Conservation (phyloP, 1,140 invertebrate genomes). For the Melitaea cinxia region DNA sequence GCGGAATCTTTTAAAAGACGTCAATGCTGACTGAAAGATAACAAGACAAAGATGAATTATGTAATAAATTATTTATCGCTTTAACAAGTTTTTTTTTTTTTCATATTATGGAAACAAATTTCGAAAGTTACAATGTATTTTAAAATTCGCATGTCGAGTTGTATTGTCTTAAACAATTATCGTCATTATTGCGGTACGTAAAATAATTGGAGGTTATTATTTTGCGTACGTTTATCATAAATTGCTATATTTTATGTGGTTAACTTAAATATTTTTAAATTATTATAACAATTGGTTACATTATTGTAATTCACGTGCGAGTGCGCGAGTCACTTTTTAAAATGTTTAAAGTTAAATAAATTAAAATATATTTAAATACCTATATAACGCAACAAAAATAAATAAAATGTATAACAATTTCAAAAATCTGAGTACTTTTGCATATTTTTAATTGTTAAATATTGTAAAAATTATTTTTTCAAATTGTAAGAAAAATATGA, state of each 20-base stretch:
- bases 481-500: too few species aligned
- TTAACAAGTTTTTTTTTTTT: not conserved
- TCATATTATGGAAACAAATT: not conserved
- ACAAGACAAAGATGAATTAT: too few species aligned
- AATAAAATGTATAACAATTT: too few species aligned
- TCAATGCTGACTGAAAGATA: too few species aligned
- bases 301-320: not conserved
- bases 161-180: constrained; percentile 40
- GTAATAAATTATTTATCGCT: too few species aligned
- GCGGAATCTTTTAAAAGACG: too few species aligned
- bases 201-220: constrained; percentile 22
- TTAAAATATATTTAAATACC: too few species aligned
- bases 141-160: constrained; percentile 8
- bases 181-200: constrained; percentile 24
- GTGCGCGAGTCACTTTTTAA: not conserved
- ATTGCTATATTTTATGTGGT: constrained; percentile 10
- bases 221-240: constrained; percentile 14
- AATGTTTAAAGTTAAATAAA: too few species aligned
- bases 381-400: too few species aligned
- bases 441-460: too few species aligned
- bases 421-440: too few species aligned
- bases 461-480: too few species aligned
- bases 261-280: constrained; percentile 7
- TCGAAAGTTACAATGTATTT: not conserved
- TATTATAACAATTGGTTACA: not conserved